These are phyloP conservation scores for Sminthopsis crassicaudata DNA, from an alignment of 2,113 vertebrate genomes.

Conservation along the genomic window DNA sequence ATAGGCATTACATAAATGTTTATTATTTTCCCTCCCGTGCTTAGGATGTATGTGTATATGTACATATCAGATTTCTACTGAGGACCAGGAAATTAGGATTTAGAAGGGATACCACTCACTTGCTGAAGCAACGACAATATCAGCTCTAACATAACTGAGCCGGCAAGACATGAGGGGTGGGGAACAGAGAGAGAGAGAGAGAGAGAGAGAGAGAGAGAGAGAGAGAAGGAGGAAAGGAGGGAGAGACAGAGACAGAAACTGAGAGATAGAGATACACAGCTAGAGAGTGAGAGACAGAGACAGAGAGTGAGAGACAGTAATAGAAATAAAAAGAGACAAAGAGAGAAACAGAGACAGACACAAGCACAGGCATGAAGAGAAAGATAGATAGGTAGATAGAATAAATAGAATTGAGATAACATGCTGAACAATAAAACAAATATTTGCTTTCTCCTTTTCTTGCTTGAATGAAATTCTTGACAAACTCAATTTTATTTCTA, in stretches of 20 bases:
- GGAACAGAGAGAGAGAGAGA: neutral
- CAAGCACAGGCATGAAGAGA: neutral
- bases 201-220: neutral
- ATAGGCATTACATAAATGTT: neutral
- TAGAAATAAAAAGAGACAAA: too few relatives aligned
- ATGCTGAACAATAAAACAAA: slow-evolving; percentile 72
- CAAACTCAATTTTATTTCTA: slow-evolving; percentile 64
- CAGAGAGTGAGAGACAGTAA: neutral
- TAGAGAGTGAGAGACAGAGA: neutral
- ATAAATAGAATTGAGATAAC: slow-evolving; percentile 69
- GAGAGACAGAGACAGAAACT: too few relatives aligned
- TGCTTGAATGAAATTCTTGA: slow-evolving; percentile 64
- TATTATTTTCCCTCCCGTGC: neutral
- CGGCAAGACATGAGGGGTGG: neutral
- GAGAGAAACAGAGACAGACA: neutral
- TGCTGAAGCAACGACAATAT: slow-evolving; percentile 74
- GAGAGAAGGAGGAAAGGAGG: neutral
- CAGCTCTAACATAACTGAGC: slow-evolving; percentile 63
- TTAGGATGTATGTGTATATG: slow-evolving; percentile 67
- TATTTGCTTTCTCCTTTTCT: slow-evolving; percentile 31
- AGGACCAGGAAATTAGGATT: slow-evolving; percentile 52
- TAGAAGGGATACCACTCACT: slow-evolving; percentile 67
- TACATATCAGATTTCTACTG: slow-evolving; percentile 57
- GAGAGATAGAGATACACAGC: neutral
- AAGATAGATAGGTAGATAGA: slow-evolving; percentile 40